Evolutionary conservation across 2,797 vertebrate genomes (phyloP), one percentile per base, ranked within the genome.

Genomic region (Dicrostonyx torquatus): DNA sequence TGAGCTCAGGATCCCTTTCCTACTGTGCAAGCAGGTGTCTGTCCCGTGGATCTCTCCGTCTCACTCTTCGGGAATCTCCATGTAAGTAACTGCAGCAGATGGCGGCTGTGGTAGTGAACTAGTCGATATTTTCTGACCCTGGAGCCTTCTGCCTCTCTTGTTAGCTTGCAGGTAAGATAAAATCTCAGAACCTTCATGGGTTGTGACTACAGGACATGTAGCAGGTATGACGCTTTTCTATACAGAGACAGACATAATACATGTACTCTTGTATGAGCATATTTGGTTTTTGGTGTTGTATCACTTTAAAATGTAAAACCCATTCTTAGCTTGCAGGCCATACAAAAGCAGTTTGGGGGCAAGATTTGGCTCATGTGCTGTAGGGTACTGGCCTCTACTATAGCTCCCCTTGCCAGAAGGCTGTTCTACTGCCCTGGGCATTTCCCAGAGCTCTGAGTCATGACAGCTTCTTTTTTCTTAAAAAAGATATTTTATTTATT

Each of bases 91-190:
- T 82, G 70, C 5, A 82, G 7, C 24, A 83, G 72, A 78, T 66
- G 60, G 37, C 24, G 75, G 26, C 10, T 82, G 2, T 66, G 66
- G 53, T 37, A 75, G 14, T 83, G 24, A 93, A 43, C 76, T 53
- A 82, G 64, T 82, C 31, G 15, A 55, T 93, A 80, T 75, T 94
- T 85, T 80, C 73, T 95, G 53, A 85, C 5, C 34, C n/a, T 68
- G 26, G 37, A 64, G 14, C 72, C 75, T 76, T 62, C 62, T 60
- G 26, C 26, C 20, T n/a, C 66, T 48, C 31, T 22, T 75, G 31
- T 53, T 84, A 73, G 43, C 58, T 88, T 91, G 13, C 79, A 91
- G 79, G 17, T 85, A 93, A n/a, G 13, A n/a, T 89, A 66, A 88
- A 58, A 58, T 92, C 72, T 94, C 68, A 75, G 70, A 78, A 90